phyloP scores from a whole-genome alignment of 2,888 invertebrate genomes.

The Luperina nickerlii region DNA sequence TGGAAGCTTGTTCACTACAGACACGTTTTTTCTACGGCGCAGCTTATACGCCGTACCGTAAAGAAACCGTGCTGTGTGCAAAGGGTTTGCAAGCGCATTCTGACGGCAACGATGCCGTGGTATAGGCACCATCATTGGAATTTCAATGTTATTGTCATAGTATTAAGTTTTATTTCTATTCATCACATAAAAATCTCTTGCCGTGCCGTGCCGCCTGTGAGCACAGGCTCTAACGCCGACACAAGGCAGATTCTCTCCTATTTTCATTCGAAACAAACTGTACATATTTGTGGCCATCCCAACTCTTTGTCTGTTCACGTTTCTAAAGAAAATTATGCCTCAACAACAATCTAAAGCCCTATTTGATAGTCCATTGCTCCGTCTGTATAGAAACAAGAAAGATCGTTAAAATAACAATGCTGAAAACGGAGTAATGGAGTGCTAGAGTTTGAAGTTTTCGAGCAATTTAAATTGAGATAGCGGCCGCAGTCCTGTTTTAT shows the following conservation, averaged over 20 bases:
- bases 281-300: constrained; percentile 31
- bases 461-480: constrained; percentile 17
- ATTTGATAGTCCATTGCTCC: constrained; percentile 58
- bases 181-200: neutral
- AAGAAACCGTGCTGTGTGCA: neutral
- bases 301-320: constrained; percentile 34
- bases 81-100: neutral
- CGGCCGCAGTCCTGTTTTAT: constrained; percentile 47
- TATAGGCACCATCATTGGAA: neutral
- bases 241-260: constrained; percentile 5
- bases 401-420: constrained; percentile 44
- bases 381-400: constrained; percentile 19
- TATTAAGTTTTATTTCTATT: neutral
- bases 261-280: constrained; percentile 41
- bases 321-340: constrained; percentile 22
- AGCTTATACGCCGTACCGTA: neutral
- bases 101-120: neutral
- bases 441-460: constrained; percentile 35
- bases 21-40: neutral
- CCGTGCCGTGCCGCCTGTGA: neutral
- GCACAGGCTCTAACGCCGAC: neutral
- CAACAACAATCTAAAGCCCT: constrained; percentile 33
- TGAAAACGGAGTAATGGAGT: constrained; percentile 47
- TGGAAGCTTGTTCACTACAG: neutral
- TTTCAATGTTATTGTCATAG: neutral